These are phyloP conservation scores for Ormyrus thymus DNA, from an alignment of 2,888 invertebrate species.

Conservation along the genomic window DNA sequence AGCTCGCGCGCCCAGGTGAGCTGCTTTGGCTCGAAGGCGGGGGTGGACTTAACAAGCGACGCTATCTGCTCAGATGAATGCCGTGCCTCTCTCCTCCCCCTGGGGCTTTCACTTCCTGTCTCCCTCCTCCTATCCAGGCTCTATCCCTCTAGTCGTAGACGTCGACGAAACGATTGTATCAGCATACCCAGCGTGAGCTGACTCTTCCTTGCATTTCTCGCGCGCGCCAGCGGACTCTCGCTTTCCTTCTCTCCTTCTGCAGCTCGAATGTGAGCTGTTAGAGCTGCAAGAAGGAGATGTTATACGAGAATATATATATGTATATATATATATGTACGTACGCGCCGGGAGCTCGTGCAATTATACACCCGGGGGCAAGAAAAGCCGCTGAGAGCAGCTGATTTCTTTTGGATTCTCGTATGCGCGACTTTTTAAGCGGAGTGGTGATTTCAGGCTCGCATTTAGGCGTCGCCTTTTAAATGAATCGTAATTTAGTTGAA, in stretches of 20 bases:
- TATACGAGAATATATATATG: neutral
- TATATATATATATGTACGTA: no score
- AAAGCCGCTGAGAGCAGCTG: no score
- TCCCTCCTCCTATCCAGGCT: neutral
- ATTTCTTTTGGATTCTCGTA: neutral
- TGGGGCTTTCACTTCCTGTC: slow-evolving; percentile 8
- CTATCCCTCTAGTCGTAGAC: neutral
- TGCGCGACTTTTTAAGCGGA: neutral
- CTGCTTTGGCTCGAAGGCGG: slow-evolving; percentile 12
- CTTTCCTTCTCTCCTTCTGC: no score
- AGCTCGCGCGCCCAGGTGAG: slow-evolving; percentile 63
- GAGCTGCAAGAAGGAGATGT: slow-evolving; percentile 33
- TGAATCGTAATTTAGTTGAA: slow-evolving; percentile 20
- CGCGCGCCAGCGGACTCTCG: neutral
- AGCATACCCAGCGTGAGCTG: neutral
- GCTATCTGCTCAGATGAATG: slow-evolving; percentile 73
- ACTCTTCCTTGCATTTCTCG: slow-evolving; percentile 21
- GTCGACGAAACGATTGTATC: slow-evolving; percentile 47
- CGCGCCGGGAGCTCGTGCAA: slow-evolving; percentile 2
- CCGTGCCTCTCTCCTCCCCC: slow-evolving; percentile 63
- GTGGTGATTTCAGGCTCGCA: neutral
- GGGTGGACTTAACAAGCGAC: slow-evolving; percentile 74
- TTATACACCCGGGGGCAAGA: slow-evolving; percentile 4
- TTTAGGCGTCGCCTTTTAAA: neutral
- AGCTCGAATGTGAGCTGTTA: neutral